Percentiles rank a stretch among this genome's conserved stretches.
phyloP scores from a whole-genome alignment of 2,113 vertebrate genomes.

The Corapipo altera region DNA sequence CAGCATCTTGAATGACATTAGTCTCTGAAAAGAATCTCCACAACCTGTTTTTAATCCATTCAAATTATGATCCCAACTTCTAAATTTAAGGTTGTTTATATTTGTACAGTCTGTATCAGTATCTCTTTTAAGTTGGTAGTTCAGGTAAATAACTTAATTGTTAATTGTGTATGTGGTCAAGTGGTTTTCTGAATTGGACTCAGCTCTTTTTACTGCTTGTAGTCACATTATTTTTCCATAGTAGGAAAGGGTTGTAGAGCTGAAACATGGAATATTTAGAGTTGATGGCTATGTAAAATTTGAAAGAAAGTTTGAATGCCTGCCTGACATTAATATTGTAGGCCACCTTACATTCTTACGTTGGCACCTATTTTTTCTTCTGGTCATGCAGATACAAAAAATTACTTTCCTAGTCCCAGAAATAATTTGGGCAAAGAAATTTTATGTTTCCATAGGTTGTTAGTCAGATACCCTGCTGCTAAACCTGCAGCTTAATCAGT shows the following conservation, averaged over 20 bases:
- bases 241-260: neutral
- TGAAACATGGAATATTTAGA: neutral
- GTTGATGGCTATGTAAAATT: neutral
- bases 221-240: neutral
- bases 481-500: constrained; percentile 30
- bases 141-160: neutral
- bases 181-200: neutral
- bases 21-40: neutral
- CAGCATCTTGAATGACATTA: neutral
- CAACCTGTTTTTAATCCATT: neutral
- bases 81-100: neutral
- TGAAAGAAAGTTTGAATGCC: neutral
- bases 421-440: neutral
- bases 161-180: neutral
- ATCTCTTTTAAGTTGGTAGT: neutral
- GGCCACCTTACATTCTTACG: neutral
- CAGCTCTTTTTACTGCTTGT: neutral
- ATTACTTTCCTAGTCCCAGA: neutral
- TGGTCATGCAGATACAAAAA: neutral
- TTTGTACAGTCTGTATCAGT: neutral
- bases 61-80: neutral
- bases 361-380: neutral
- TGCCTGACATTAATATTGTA: neutral
- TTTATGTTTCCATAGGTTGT: neutral
- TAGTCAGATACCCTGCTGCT: constrained; percentile 1